Evolutionary conservation across 2,113 vertebrate species (phyloP), one percentile per base, ranked within the genome.

Genomic region (Haemorhous mexicanus): DNA sequence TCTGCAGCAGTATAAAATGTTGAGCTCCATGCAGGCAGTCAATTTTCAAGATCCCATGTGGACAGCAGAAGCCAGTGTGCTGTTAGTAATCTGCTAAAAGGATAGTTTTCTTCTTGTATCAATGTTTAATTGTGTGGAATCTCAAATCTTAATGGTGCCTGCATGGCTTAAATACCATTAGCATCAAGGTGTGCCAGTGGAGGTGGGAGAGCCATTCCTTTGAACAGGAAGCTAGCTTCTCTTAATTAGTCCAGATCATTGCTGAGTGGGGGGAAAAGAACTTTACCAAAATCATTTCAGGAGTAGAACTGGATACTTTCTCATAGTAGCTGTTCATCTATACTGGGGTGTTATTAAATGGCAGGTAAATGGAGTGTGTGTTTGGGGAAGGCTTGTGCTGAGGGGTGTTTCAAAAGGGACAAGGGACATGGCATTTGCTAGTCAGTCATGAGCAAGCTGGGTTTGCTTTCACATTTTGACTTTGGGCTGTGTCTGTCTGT

Each of bases 51-150:
- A 72, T 96, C 84, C 75, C 78, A 69, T 90, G 92, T 94, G 86
- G 83, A 93, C 93, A 92, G 67, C 79, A 84, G 78, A 96, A 95
- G 55, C 78, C 82, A 95, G 27, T 90, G 88, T 95, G 81, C 90
- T 95, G 66, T 95, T 92, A 95, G 91, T 91, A 95, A 96, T 89
- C 69, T 91, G 53, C 87, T 95, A 93, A 88, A 94, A 93, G 79
- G 81, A 81, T 94, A 81, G 88, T 94, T 96, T 96, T 94, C 58
- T 24, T 90, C 49, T 79, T 74, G 17, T 89, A 84, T 93, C 13
- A 3, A 35, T 90, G 90, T 95, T 97, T 95, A 97, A 96, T 96
- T 92, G 86, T 55, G 84, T 74, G 78, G 80, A 95, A 94, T 88
- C 73, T 89, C 49, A 79, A 92, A 96, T 70, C 47, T 88, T 83